Conservation (phyloP, 2,797 vertebrate genomes). For the Bovichtus diacanthus region DNA sequence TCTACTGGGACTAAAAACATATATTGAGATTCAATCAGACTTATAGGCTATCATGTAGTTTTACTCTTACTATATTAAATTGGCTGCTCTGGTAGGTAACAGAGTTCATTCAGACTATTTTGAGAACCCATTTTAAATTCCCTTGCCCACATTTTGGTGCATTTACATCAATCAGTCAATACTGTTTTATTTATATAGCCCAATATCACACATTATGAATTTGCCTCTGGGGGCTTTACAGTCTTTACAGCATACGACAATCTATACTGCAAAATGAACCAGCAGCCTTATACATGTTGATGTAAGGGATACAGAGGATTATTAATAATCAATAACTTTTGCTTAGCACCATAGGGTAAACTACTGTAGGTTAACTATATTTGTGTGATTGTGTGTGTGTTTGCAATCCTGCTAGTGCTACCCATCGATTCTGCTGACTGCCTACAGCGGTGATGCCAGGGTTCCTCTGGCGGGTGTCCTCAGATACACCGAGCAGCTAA, state of each 20-base stretch:
- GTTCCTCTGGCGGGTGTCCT: conserved; percentile 88
- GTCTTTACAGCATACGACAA: too few species aligned
- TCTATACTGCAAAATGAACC: not conserved
- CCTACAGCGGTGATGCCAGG: conserved; percentile 89
- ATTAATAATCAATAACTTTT: too few species aligned
- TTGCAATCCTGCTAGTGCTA: conserved; percentile 82
- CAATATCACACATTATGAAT: too few species aligned
- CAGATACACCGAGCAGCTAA: conserved; percentile 87
- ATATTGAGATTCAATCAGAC: not conserved
- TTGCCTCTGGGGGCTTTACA: too few species aligned
- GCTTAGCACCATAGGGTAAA: not conserved
- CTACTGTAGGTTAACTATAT: not conserved
- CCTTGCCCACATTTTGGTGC: not conserved
- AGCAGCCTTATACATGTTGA: too few species aligned
- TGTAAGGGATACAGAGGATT: too few species aligned
- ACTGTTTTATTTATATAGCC: too few species aligned
- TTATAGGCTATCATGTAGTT: not conserved
- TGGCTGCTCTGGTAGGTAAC: not conserved
- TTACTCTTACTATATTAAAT: not conserved
- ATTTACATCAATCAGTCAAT: too few species aligned
- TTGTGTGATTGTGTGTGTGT: conserved; percentile 7
- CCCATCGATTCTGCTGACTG: conserved; percentile 93
- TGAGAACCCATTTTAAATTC: conserved; percentile 1
- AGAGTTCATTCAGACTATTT: not conserved
- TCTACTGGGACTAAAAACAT: not conserved